Evolutionary conservation across 2,113 vertebrate genomes (phyloP).

Genomic region (Chloropsis hardwickii): DNA sequence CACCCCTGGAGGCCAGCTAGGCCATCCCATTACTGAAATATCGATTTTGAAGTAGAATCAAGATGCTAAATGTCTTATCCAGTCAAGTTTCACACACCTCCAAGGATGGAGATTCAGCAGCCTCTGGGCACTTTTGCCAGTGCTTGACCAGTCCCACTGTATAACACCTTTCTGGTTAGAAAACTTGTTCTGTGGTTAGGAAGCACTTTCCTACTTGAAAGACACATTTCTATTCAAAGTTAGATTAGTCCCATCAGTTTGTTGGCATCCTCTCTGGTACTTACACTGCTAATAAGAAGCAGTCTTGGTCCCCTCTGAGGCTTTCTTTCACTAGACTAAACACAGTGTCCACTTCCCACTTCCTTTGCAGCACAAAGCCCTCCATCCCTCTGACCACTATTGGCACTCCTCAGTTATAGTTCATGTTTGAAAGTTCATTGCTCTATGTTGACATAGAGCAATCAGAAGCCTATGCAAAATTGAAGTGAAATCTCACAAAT

Average conservation of each 20-base stretch:
- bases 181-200: not conserved
- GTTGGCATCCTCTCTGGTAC: not conserved
- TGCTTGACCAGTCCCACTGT: not conserved
- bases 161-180: not conserved
- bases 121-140: not conserved
- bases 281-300: not conserved
- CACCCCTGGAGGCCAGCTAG: not conserved
- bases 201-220: not conserved
- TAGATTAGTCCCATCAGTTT: not conserved
- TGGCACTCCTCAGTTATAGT: not conserved
- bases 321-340: not conserved
- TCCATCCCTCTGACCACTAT: not conserved
- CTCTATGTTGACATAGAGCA: not conserved
- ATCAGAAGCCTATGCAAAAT: not conserved
- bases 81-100: not conserved
- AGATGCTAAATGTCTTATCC: not conserved
- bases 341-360: not conserved
- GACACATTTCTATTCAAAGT: not conserved
- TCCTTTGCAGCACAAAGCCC: not conserved
- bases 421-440: not conserved
- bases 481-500: not conserved
- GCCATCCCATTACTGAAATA: not conserved
- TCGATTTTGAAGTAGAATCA: not conserved
- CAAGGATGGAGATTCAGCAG: not conserved
- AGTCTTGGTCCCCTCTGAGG: not conserved